Evolutionary conservation across 2,888 invertebrate species (phyloP).

Genomic region (Yponomeuta cagnagella): DNA sequence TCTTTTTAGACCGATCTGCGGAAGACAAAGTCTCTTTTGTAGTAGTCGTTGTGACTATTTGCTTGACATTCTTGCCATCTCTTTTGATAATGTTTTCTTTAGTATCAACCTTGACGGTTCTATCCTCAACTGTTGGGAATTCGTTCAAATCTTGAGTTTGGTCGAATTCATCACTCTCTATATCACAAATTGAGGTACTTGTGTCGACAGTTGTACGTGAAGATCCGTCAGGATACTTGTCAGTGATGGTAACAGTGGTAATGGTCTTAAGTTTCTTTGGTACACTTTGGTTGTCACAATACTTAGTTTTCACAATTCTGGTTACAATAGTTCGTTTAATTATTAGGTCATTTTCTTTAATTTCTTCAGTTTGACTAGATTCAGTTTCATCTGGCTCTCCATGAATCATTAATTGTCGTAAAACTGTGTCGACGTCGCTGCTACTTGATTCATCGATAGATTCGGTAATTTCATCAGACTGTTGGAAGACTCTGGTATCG

Average conservation of each 20-base stretch:
- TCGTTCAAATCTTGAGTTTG: slow-evolving; percentile 35
- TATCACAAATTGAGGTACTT: slow-evolving; percentile 49
- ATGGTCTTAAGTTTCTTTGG: slow-evolving; percentile 46
- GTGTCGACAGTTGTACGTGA: slow-evolving; percentile 48
- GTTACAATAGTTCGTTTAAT: slow-evolving; percentile 45
- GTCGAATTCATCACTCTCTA: slow-evolving; percentile 31
- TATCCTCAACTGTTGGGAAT: slow-evolving; percentile 42
- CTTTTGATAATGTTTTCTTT: slow-evolving; percentile 37
- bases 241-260: slow-evolving; percentile 50
- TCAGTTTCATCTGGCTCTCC: slow-evolving; percentile 40
- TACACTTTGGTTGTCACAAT: slow-evolving; percentile 34
- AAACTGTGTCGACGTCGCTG: slow-evolving; percentile 30
- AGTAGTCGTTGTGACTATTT: slow-evolving; percentile 56
- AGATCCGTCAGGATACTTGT: slow-evolving; percentile 57
- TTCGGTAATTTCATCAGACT: slow-evolving; percentile 21
- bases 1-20: slow-evolving; percentile 41
- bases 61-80: slow-evolving; percentile 47
- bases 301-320: slow-evolving; percentile 45
- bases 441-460: slow-evolving; percentile 22
- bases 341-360: slow-evolving; percentile 35
- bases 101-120: slow-evolving; percentile 45
- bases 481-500: slow-evolving; percentile 13
- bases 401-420: slow-evolving; percentile 31
- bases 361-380: slow-evolving; percentile 33
- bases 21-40: slow-evolving; percentile 54